These are phyloP conservation scores for Elymnias hypermnestra DNA, from an alignment of 1,140 invertebrate genomes.

Conservation along the genomic window DNA sequence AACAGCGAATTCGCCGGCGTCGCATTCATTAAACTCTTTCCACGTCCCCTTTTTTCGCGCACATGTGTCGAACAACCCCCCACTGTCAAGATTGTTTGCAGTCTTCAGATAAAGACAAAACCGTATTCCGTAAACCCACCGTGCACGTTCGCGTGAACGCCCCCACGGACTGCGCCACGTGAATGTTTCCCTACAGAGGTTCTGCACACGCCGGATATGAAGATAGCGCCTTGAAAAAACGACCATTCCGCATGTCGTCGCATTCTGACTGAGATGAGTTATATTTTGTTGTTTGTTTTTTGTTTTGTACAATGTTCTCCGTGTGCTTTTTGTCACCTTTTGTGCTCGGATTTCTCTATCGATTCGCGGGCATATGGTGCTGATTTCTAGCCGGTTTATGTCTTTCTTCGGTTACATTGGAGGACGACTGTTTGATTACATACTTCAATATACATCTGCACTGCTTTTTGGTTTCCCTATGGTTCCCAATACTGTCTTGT, in stretches of 20 bases:
- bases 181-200: conserved; percentile 16
- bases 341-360: conserved; percentile 27
- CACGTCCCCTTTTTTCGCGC: conserved; percentile 13
- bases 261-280: conserved; percentile 36
- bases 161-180: conserved; percentile 7
- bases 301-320: conserved; percentile 37
- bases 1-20: conserved; percentile 19
- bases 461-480: too few relatives aligned
- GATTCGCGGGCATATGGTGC: conserved; percentile 27
- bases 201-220: conserved; percentile 50
- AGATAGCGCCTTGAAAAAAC: conserved; percentile 58
- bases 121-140: neutral
- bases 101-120: conserved; percentile 36
- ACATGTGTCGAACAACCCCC: conserved; percentile 21
- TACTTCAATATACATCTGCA: too few relatives aligned
- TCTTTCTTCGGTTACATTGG: neutral
- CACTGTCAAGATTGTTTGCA: conserved; percentile 33
- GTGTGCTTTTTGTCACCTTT: conserved; percentile 37
- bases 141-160: conserved; percentile 2
- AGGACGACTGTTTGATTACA: neutral
- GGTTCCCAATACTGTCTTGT: too few relatives aligned
- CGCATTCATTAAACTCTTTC: conserved; percentile 32
- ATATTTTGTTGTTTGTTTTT: conserved; percentile 43
- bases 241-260: conserved; percentile 28
- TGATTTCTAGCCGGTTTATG: neutral